Percentiles rank a stretch among this genome's conserved stretches.
These are phyloP conservation scores for Yponomeuta cagnagella DNA, from an alignment of 2,888 invertebrate genomes.

Conservation along the genomic window DNA sequence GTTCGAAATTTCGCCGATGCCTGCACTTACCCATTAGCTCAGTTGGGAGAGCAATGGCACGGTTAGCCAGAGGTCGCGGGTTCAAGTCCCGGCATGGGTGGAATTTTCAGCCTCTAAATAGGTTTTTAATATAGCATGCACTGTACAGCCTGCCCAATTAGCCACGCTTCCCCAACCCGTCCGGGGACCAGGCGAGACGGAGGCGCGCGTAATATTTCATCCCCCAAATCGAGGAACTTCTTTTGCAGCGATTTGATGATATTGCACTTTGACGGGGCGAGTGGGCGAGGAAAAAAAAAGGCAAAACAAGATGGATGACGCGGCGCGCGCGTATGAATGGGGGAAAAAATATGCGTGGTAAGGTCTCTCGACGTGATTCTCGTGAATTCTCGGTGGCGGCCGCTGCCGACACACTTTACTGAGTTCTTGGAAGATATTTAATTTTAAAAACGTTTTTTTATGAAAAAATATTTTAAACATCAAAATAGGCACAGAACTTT, in stretches of 20 bases:
- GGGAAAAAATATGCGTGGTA: constrained; percentile 19
- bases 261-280: constrained; percentile 68
- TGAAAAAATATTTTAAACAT: too few relatives aligned
- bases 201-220: constrained; percentile 71
- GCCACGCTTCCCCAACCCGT: constrained; percentile 29
- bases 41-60: too few relatives aligned
- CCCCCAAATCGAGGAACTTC: constrained; percentile 70
- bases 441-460: too few relatives aligned
- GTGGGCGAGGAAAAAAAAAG: constrained; percentile 27
- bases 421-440: neutral
- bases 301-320: constrained; percentile 56
- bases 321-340: constrained; percentile 29
- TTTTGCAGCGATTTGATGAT: constrained; percentile 74
- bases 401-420: neutral
- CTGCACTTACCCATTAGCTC: too few relatives aligned
- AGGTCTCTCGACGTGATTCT: constrained; percentile 8
- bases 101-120: too few relatives aligned
- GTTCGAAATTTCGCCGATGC: too few relatives aligned
- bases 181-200: constrained; percentile 51
- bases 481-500: too few relatives aligned
- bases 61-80: too few relatives aligned
- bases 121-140: neutral
- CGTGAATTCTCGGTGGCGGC: constrained; percentile 11
- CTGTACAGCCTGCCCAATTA: constrained; percentile 2
- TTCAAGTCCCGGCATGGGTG: too few relatives aligned